These are phyloP conservation scores for Tetraodon nigroviridis DNA, from an alignment of 2,113 vertebrate species.

Conservation along the genomic window DNA sequence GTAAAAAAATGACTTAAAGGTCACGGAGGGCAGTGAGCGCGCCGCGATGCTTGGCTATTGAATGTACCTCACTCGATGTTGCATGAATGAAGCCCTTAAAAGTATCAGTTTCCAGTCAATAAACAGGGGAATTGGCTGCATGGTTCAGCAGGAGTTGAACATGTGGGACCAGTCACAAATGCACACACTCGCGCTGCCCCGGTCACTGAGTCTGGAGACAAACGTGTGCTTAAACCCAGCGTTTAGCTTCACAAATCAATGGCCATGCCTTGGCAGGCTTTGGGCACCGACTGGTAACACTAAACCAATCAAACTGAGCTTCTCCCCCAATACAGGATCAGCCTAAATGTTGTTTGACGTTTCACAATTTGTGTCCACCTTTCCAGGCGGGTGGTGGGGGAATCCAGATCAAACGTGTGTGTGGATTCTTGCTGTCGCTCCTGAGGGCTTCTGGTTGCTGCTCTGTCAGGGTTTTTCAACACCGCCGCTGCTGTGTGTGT, in stretches of 20 bases:
- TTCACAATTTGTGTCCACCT: constrained; percentile 36
- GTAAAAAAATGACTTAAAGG: constrained; percentile 23
- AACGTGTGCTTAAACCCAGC: constrained; percentile 39
- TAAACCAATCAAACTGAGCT: constrained; percentile 50
- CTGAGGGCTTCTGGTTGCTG: constrained; percentile 54
- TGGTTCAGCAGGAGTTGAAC: constrained; percentile 67
- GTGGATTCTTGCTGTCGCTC: constrained; percentile 20
- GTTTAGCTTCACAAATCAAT: constrained; percentile 43
- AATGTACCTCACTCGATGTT: constrained; percentile 45
- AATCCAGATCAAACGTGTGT: no score
- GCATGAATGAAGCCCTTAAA: constrained; percentile 71
- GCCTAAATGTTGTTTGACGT: constrained; percentile 50
- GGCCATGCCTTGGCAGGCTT: constrained; percentile 26
- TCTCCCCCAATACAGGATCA: constrained; percentile 48
- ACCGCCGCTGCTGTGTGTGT: constrained; percentile 55
- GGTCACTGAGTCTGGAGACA: constrained; percentile 34
- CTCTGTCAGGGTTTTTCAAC: constrained; percentile 54
- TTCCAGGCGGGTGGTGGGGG: constrained; percentile 29
- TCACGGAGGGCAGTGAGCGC: neutral
- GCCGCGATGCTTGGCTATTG: constrained; percentile 40
- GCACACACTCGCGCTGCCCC: constrained; percentile 17
- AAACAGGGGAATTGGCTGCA: constrained; percentile 57
- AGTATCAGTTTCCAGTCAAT: constrained; percentile 68
- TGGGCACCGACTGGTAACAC: constrained; percentile 22
- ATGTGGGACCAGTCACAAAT: constrained; percentile 52